Base-by-base conservation (phyloP, 2,888 invertebrate genomes). In the Leptarthrus brevirostris region DNA sequence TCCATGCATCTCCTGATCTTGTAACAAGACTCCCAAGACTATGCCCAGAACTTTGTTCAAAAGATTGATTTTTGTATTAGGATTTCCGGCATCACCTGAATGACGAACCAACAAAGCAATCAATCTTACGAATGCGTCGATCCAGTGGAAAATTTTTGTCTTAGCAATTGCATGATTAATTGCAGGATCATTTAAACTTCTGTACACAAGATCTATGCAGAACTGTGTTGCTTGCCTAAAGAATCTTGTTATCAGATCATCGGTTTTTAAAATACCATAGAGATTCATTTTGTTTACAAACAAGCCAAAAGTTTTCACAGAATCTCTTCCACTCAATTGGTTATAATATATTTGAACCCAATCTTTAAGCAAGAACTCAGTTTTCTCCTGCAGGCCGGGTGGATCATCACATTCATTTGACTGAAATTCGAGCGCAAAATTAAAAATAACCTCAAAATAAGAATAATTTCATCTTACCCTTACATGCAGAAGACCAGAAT, bases 201-300 rank as follows among this genome's bases (percentile, higher is more conserved):
- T 90, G 83, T 97, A 97, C 40, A 97, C 96, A 74, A 95, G 90
- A 83, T 98, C 97, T 1, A 98, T 94, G 84, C 98, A 98, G 89
- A 97, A 92, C 84, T 98, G 97, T 0, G 97, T 96, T 73, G 97
- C 96, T 76, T 98, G 90, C 52, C 98, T 91, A 88, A 99, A 98
- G 87, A 99, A 99, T 74, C 98, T 87, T 0, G 97, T 96, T 76
- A 99, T 97, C 81, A 97, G 88, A 82, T 99, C 98, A 82, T 99
- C 99, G 0, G 97, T 97, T 85, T 98, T 98, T 70, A 98, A 87
- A 75, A 99, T 96, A 3, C 99, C 96, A 79, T 95, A 94, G 80
- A 94, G 90, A 83, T 97, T 97, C 97, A 99, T 96, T 85, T 97
- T 94, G 81, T 95, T 95, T 2, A 98, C 96, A 85, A 98, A 98